Evolutionary conservation across 2,113 vertebrate species (phyloP), one percentile per base, ranked within the genome.

Genomic region (Spheniscus mendiculus): DNA sequence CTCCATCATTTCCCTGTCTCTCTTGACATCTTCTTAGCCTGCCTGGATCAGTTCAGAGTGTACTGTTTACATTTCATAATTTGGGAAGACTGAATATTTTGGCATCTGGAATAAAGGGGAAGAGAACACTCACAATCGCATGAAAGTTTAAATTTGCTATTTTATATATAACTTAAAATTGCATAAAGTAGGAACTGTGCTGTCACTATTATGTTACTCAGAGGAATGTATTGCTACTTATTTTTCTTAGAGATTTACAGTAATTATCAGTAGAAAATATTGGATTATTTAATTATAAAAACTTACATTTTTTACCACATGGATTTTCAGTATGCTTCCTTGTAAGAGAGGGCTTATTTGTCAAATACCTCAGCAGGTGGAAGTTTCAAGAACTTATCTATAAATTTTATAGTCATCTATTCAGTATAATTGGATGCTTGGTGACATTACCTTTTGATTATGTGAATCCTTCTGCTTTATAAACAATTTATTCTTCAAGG

Each of bases 81-180:
- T 12, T n/a, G 18, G 5, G 9, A 88, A 42, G 27, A 40, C 3
- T 63, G 21, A 27, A 10, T 32, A 29, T 70, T 55, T 76, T 93
- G 20, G 1, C 4, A 12, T 47, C 6, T 4, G 2, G 16, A 1
- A 40, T 62, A 12, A 42, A 16, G 2, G 2, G 4, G 4, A 49
- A 61, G 6, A 82, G 20, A 86, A 59, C 13, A n/a, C 4, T 23
- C 38, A 59, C 6, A 59, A 49, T 30, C 11, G 53, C 10, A 19
- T 34, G 6, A 76, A 61, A 30, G 36, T 87, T 73, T 22, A 72
- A 17, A 21, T 70, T 26, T 69, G 11, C 2, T 89, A 12, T 19
- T 22, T 63, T 67, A 11, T 15, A 26, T 22, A 36, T 25, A 72
- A 70, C 11, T 78, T 52, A 19, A 80, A 83, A 42, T 45, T 22